A percentile compares a stretch with the other conserved stretches of the same genome.
These are phyloP conservation scores for Euphonia xanthogaster DNA, from an alignment of 2,797 vertebrate species.

Conservation along the genomic window DNA sequence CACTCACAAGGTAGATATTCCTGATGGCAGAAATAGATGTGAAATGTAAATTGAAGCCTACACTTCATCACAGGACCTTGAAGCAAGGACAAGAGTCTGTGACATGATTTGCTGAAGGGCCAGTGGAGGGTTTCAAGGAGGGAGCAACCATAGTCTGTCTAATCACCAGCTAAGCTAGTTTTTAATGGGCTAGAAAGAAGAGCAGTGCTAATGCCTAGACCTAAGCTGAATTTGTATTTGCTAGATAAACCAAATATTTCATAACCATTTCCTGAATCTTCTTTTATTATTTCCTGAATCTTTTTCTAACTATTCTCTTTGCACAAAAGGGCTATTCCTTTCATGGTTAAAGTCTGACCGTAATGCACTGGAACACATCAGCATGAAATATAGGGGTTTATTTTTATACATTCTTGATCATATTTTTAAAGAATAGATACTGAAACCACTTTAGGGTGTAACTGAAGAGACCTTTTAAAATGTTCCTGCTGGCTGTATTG, in stretches of 20 bases:
- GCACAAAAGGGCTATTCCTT: conserved; percentile 20
- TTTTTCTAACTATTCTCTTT: conserved; percentile 28
- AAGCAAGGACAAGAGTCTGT: background rate
- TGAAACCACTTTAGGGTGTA: conserved; percentile 48
- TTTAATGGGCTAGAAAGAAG: background rate
- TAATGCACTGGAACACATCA: conserved; percentile 36
- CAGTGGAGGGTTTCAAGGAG: background rate
- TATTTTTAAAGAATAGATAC: conserved; percentile 54
- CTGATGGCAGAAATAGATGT: background rate
- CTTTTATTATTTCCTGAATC: conserved; percentile 53
- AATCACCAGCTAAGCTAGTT: background rate
- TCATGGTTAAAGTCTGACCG: conserved; percentile 32
- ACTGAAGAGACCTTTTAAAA: conserved; percentile 42
- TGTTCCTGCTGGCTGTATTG: background rate
- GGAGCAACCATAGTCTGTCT: background rate
- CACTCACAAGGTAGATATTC: background rate
- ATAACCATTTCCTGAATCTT: background rate
- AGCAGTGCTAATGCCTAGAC: background rate
- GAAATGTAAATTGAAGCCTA: background rate
- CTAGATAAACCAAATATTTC: background rate
- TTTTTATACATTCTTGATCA: conserved; percentile 60
- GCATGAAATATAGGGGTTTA: conserved; percentile 21
- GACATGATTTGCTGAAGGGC: background rate
- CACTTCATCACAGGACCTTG: background rate
- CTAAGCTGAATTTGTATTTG: background rate